A percentile compares a stretch with the other conserved stretches of the same genome.
These are phyloP conservation scores for Euplexia lucipara DNA, from an alignment of 2,888 invertebrate species.

Conservation along the genomic window DNA sequence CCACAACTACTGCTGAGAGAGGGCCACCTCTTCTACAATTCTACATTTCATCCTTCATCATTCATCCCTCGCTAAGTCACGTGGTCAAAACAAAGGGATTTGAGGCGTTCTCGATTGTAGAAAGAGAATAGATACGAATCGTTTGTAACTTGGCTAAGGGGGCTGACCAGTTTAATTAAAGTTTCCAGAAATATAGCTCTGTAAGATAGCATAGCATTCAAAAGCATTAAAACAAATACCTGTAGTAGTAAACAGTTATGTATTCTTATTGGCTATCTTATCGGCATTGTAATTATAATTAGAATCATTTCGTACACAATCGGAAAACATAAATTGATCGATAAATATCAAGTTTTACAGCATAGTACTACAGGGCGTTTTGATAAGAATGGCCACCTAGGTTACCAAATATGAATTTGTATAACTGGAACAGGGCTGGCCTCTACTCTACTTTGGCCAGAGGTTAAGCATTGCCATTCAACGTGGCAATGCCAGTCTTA, in stretches of 20 bases:
- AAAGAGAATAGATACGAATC: too few species aligned
- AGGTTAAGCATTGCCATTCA: too few species aligned
- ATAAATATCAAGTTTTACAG: conserved; percentile 58
- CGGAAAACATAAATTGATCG: conserved; percentile 54
- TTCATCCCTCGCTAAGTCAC: too few species aligned
- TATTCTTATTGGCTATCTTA: conserved; percentile 44
- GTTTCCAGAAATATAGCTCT: conserved; percentile 9
- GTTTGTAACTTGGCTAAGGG: too few species aligned
- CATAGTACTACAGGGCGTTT: conserved; percentile 36
- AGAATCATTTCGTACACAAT: conserved; percentile 50
- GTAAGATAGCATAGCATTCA: conserved; percentile 45
- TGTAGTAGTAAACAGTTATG: conserved; percentile 19
- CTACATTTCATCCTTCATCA: too few species aligned
- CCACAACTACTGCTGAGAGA: too few species aligned
- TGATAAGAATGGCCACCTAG: conserved; percentile 47
- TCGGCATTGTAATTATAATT: conserved; percentile 51
- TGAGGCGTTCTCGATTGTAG: too few species aligned
- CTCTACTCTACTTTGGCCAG: too few species aligned
- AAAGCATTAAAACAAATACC: conserved; percentile 23
- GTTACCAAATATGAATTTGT: conserved; percentile 30
- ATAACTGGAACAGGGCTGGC: neutral
- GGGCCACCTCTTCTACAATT: too few species aligned
- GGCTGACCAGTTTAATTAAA: conserved; percentile 16
- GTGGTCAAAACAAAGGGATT: too few species aligned
- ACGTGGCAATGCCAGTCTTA: too few species aligned